These are phyloP conservation scores for Platypus cylindrus DNA, from an alignment of 2,888 invertebrate species.

Conservation along the genomic window DNA sequence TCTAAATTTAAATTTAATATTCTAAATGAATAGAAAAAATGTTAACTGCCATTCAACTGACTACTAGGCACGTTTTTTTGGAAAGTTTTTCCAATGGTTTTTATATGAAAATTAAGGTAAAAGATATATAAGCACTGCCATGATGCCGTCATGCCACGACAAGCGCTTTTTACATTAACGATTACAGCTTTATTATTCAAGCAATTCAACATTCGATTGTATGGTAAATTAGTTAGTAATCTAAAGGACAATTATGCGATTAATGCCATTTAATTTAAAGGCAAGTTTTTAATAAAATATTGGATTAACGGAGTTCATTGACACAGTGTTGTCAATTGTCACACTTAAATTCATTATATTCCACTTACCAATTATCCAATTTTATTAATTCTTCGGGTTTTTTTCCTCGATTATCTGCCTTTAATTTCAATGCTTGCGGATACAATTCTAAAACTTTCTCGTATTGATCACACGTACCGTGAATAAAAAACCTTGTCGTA, in stretches of 20 bases:
- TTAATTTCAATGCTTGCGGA: conserved; percentile 80
- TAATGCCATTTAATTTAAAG: conserved; percentile 19
- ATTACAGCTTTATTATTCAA: too few relatives aligned
- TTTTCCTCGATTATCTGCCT: conserved; percentile 82
- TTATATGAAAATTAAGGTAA: conserved; percentile 5
- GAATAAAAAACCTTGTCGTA: conserved; percentile 87
- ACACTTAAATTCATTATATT: conserved; percentile 16
- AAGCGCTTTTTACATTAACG: background rate
- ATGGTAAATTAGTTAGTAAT: too few relatives aligned
- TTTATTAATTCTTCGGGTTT: conserved; percentile 90
- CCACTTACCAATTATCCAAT: conserved; percentile 89
- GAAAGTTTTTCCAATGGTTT: conserved; percentile 3
- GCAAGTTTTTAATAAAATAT: conserved; percentile 33
- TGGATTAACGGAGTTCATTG: conserved; percentile 26
- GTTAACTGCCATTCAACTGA: too few relatives aligned
- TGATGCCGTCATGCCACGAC: conserved; percentile 23
- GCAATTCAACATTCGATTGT: too few relatives aligned
- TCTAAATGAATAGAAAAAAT: too few relatives aligned
- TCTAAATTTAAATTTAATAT: too few relatives aligned
- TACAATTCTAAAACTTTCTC: conserved; percentile 82
- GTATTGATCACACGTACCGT: conserved; percentile 77
- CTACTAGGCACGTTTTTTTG: conserved; percentile 3
- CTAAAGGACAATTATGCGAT: too few relatives aligned
- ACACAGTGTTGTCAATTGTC: conserved; percentile 22
- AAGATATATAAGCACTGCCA: conserved; percentile 21